phyloP scores from a whole-genome alignment of 92 coral and sea anemone species.

The Siderastrea radians region DNA sequence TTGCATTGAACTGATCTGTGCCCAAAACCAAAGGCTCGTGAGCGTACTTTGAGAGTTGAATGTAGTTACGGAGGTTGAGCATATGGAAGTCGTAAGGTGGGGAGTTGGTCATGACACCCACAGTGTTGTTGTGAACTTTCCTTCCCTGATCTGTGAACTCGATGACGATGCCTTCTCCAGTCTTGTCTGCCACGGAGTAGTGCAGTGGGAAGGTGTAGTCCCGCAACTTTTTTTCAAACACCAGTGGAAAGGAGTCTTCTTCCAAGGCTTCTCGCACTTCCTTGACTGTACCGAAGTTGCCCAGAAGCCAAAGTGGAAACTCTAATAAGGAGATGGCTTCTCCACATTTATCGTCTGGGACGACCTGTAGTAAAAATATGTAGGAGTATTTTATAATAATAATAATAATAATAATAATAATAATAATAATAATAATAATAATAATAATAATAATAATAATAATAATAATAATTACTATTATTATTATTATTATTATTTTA shows the following conservation, averaged over 20 bases:
- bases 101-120: conserved; percentile 28
- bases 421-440: neutral
- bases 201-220: neutral
- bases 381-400: neutral
- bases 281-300: conserved; percentile 31
- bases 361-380: neutral
- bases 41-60: conserved; percentile 26
- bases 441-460: neutral
- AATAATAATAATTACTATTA: too few relatives aligned
- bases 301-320: conserved; percentile 26
- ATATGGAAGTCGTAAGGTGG: conserved; percentile 39
- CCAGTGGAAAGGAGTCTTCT: conserved; percentile 29
- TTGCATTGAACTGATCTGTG: neutral
- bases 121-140: neutral
- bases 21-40: conserved; percentile 25
- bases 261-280: neutral
- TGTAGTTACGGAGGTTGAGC: conserved; percentile 34
- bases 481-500: too few relatives aligned
- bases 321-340: neutral
- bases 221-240: neutral
- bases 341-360: conserved; percentile 3
- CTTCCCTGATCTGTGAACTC: conserved; percentile 34
- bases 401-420: too few relatives aligned
- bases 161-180: conserved; percentile 34
- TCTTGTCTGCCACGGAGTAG: conserved; percentile 13